phyloP scores from a whole-genome alignment of 2,888 invertebrate genomes.

The Iselma pallidipennis region DNA sequence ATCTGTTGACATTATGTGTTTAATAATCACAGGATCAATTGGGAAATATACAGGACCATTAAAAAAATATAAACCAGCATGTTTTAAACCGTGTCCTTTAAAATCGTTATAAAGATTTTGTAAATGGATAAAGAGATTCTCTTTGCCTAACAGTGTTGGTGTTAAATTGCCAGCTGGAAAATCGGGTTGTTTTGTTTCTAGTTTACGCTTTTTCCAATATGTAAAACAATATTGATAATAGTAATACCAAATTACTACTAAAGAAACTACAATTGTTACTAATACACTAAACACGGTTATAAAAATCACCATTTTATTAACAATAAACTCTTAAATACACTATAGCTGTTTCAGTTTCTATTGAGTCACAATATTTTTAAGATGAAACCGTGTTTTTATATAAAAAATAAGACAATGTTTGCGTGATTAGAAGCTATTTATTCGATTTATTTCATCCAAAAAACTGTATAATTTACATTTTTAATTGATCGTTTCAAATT shows the following conservation, averaged over 20 bases:
- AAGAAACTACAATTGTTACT: neutral
- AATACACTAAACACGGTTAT: no score
- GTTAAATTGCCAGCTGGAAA: conserved; percentile 15
- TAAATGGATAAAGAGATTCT: conserved; percentile 4
- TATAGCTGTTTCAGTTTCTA: no score
- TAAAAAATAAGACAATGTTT: no score
- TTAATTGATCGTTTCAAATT: no score
- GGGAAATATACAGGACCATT: conserved; percentile 15
- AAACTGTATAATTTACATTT: no score
- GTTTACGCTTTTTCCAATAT: conserved; percentile 11
- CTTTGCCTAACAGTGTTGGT: conserved; percentile 5
- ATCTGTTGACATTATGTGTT: conserved; percentile 9
- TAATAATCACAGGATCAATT: conserved; percentile 11
- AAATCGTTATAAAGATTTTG: conserved; percentile 13
- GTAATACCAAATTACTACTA: neutral
- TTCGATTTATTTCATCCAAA: no score
- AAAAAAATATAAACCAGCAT: conserved; percentile 16
- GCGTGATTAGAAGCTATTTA: no score
- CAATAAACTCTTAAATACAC: no score
- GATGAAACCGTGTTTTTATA: no score
- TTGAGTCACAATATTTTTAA: no score
- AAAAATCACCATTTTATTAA: no score
- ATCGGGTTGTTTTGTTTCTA: neutral
- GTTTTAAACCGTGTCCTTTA: conserved; percentile 5
- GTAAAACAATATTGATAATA: conserved; percentile 14